Conservation (phyloP, 1,140 invertebrate genomes). For the Solenopsis invicta region DNA sequence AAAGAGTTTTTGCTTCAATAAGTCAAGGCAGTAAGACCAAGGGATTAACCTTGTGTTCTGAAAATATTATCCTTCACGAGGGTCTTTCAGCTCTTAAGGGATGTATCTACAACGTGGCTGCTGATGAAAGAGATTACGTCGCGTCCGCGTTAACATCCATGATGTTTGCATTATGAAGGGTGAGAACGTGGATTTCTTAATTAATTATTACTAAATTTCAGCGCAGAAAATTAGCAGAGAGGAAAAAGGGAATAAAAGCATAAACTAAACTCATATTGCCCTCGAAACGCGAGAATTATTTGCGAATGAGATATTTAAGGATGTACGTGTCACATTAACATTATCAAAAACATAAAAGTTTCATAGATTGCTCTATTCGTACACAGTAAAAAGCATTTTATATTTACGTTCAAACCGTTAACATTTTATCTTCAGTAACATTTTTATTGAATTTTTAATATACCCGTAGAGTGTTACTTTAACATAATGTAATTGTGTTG, state of each 20-base stretch:
- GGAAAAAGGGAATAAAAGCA: background rate
- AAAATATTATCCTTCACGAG: slow-evolving; percentile 52
- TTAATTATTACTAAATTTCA: slow-evolving; percentile 33
- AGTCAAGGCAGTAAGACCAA: slow-evolving; percentile 46
- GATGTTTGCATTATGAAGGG: slow-evolving; percentile 36
- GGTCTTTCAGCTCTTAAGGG: slow-evolving; percentile 44
- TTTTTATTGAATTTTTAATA: too few species aligned
- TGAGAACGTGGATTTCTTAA: background rate
- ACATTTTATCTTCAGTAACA: too few species aligned
- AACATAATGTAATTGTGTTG: too few species aligned
- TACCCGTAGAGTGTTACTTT: too few species aligned
- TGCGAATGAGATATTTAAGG: background rate
- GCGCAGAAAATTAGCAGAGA: background rate
- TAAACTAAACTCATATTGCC: background rate
- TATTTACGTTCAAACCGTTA: too few species aligned
- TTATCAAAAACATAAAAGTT: too few species aligned
- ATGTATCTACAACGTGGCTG: slow-evolving; percentile 27
- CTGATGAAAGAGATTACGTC: slow-evolving; percentile 23
- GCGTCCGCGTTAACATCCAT: slow-evolving; percentile 21
- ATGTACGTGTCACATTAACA: too few species aligned
- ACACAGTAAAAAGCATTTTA: too few species aligned
- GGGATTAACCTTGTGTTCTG: slow-evolving; percentile 59
- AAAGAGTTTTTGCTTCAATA: slow-evolving; percentile 53
- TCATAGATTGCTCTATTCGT: too few species aligned
- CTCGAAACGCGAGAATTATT: background rate